Evolutionary conservation across 2,888 invertebrate genomes (phyloP), one percentile per base, ranked within the genome.

Genomic region (Kuschelorhynchus macadamiae): DNA sequence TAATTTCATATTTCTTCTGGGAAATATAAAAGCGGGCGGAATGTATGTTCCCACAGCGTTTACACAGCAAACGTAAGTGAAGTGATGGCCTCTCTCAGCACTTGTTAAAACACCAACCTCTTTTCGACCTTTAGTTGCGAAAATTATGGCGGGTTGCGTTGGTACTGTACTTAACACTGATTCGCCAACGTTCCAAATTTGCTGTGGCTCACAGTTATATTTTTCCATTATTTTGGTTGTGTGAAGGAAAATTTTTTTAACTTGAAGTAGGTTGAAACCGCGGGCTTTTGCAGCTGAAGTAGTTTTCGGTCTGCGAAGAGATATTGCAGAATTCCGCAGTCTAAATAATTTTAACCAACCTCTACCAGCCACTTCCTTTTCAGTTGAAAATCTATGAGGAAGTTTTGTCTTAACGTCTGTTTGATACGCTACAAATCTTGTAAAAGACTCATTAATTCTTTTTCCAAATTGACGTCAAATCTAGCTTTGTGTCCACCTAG

Each of bases 121-220:
- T 25, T 25, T 25, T 25, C 25, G 25, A 25, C 25, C 25, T 25
- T 25, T 25, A 25, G 25, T 5, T 25, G 25, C 25, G 25, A 25
- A 25, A 25, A 25, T 25, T 7, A 5, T 25, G 4, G 25, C 25
- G 25, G 25, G 25, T 25, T 85, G 18, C 20, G 57, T 61, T 50
- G 81, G 82, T 0, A 85, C 83, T 4, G 82, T 85, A 16, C 81
- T 79, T 4, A 83, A 65, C 0, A 78, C 81, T 14, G 81, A 80
- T 73, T 85, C 82, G 72, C 84, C 82, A 21, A 80, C 63, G 55
- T 71, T 72, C 30, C 42, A 68, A 66, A 20, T 33, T 32, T 32
- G 5, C 9, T 36, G 62, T 71, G 36, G 36, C 36, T 36, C 36
- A 12, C 3, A 36, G 36, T 36, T 12, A 36, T 36, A 36, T 36